These are phyloP conservation scores for Drosophila recens DNA, from an alignment of 2,888 invertebrate species.

Conservation along the genomic window DNA sequence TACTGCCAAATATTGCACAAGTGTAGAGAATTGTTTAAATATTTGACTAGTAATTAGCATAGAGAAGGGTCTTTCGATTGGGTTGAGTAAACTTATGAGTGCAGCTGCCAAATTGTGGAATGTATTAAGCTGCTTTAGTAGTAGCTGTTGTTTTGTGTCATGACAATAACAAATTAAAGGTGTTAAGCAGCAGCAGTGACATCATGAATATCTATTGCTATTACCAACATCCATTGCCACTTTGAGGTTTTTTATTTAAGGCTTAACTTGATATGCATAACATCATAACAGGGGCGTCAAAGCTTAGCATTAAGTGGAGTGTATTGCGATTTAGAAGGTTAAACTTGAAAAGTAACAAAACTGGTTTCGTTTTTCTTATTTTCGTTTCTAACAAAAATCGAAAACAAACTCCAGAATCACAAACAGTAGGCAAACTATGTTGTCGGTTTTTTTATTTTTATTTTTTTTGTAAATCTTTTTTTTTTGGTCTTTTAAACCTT, in stretches of 20 bases:
- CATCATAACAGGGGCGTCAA: slow-evolving; percentile 67
- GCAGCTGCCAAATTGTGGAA: slow-evolving; percentile 28
- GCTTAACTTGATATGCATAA: slow-evolving; percentile 77
- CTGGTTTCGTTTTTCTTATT: slow-evolving; percentile 46
- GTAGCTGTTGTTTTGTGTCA: slow-evolving; percentile 15
- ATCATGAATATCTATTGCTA: slow-evolving; percentile 56
- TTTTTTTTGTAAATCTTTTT: background rate
- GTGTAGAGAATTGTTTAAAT: slow-evolving; percentile 54
- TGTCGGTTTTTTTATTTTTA: slow-evolving; percentile 6
- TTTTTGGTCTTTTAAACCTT: background rate
- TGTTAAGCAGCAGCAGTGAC: slow-evolving; percentile 55
- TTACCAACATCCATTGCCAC: slow-evolving; percentile 67
- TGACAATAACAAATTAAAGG: slow-evolving; percentile 6
- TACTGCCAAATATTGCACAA: slow-evolving; percentile 17
- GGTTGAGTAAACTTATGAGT: slow-evolving; percentile 51
- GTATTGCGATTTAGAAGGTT: slow-evolving; percentile 72
- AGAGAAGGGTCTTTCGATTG: slow-evolving; percentile 37
- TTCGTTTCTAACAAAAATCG: slow-evolving; percentile 23
- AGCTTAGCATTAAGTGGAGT: slow-evolving; percentile 74
- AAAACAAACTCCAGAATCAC: slow-evolving; percentile 31
- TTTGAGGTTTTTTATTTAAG: slow-evolving; percentile 37
- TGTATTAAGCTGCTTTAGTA: background rate
- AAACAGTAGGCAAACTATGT: slow-evolving; percentile 38
- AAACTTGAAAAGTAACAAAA: slow-evolving; percentile 36
- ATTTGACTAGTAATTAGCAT: slow-evolving; percentile 63